Conservation (phyloP, 2,888 invertebrate genomes). For the Hipparchia sbordonii region DNA sequence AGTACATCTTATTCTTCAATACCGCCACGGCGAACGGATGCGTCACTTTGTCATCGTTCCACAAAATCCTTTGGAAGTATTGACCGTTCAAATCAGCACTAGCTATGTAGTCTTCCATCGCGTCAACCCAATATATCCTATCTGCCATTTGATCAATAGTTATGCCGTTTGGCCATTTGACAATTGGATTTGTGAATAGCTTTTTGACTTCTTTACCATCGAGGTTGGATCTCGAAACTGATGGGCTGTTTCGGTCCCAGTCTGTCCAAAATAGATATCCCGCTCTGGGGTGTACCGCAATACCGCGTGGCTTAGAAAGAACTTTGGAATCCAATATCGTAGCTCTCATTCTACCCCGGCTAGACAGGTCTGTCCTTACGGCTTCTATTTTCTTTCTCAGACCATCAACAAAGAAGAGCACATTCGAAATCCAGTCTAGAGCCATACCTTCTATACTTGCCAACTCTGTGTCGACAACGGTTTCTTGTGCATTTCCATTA, state of each 20-base stretch:
- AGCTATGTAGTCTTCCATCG: constrained; percentile 90
- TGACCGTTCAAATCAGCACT: constrained; percentile 88
- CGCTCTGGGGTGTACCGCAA: constrained; percentile 91
- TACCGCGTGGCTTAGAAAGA: constrained; percentile 89
- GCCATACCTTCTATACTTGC: constrained; percentile 94
- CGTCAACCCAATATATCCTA: constrained; percentile 94
- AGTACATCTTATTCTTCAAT: constrained; percentile 92
- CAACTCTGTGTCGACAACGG: constrained; percentile 88
- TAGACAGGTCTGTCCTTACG: constrained; percentile 85
- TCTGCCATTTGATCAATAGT: constrained; percentile 92
- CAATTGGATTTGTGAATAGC: constrained; percentile 85
- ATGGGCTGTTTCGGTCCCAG: constrained; percentile 90
- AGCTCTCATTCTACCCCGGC: constrained; percentile 87
- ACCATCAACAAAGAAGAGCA: constrained; percentile 94
- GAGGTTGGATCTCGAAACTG: constrained; percentile 90
- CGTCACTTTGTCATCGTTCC: constrained; percentile 85
- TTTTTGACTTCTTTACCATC: constrained; percentile 88
- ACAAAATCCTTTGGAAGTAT: constrained; percentile 85
- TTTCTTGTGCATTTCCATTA: constrained; percentile 85
- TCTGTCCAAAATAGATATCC: constrained; percentile 94
- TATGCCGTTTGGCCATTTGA: constrained; percentile 94
- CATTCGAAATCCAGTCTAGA: constrained; percentile 93
- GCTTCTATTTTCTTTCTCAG: constrained; percentile 90
- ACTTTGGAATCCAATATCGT: constrained; percentile 87
- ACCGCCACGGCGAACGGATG: constrained; percentile 95